Evolutionary conservation across 1,140 invertebrate genomes (phyloP), one percentile per base, ranked within the genome.

Genomic region (Harlomillsia oculata): DNA sequence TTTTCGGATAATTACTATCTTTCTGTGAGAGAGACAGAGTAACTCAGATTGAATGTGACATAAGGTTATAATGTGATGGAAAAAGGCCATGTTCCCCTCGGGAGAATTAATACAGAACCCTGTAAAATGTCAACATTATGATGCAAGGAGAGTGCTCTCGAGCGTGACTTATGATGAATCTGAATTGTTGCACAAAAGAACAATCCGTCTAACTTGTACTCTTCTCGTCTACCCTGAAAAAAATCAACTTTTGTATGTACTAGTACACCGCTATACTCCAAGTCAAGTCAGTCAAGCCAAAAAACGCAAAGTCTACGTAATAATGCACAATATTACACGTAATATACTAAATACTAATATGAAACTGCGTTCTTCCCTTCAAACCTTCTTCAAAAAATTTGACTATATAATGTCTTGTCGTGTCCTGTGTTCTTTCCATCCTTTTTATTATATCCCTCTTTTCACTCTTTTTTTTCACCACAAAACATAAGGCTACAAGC

Each of bases 71-170:
- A 60, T 34, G 45, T 58, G 44, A 53, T 57, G 58, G 54, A 64
- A 64, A 56, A 64, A 60, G 60, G 49, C 49, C 45, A 64, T 64
- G 58, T 58, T 53, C 53, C 63, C 59, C 63, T 43, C 20, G 63
- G 59, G 63, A 64, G 40, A 64, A 61, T 60, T 64, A 64, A 60
- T 61, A 59, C 43, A 56, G 59, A 56, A 51, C 54, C 56, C 39
- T 56, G 53, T 61, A 61, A 64, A 64, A 64, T 64, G 63, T 64
- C 63, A 64, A 59, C 58, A 61, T 64, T 64, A 61, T 64, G 50
- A 64, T 64, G 59, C 49, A 54, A 44, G 23, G 53, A 64, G 53
- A 59, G 58, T 51, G 48, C 37, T 55, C 56, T 64, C 54, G 51
- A 60, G 53, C 59, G 53, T 57, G 53, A 56, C 62, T 56, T 60